Evolutionary conservation across 2,797 vertebrate genomes (phyloP), one percentile per base, ranked within the genome.

Genomic region (Rhinella marina): DNA sequence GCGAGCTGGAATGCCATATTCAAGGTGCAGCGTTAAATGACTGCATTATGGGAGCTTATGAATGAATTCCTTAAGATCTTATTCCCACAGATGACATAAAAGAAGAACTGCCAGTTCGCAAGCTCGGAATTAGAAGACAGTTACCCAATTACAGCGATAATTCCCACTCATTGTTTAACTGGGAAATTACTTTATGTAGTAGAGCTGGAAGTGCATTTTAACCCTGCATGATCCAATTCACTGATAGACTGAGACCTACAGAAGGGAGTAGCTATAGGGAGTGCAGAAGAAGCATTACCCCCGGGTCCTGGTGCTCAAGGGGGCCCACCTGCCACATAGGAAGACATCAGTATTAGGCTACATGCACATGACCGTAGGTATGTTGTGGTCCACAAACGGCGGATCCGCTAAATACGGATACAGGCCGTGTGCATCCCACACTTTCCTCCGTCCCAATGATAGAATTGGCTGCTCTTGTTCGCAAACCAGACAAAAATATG

Each of bases 31-130:
- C 1, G 25, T 16, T 61, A 70, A 70, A 25, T 52, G 48, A 13
- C 23, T 52, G 11, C 13, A n/a, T 56, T 68, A 72, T n/a, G 23
- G 64, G 81, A 66, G 81, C 62, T 52, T 27, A 50, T 73, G 27
- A 82, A 84, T 84, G 48, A 84, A 72, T 84, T 32, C 66, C 52
- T 73, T 70, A 17, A 82, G 61, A 66, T 82, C 66, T 56, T 52
- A 73, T 16, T 62, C 19, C 57, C 56, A 62, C 19, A 17, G 59
- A 64, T 64, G 19, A 41, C 27, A 41, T 81, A 41, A 82, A 82
- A 52, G 7, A 23, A 9, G 64, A 77, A n/a, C 32, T 75, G 19
- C 41, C 41, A 23, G 21, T 21, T 50, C 48, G 0, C 23, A 25
- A 25, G 75, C 25, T 25, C 1, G 0, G 75, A 77, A 54, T 54